A percentile compares a stretch with the other conserved stretches of the same genome.
These are phyloP conservation scores for Piaya cayana DNA, from an alignment of 2,113 vertebrate genomes.

Conservation along the genomic window DNA sequence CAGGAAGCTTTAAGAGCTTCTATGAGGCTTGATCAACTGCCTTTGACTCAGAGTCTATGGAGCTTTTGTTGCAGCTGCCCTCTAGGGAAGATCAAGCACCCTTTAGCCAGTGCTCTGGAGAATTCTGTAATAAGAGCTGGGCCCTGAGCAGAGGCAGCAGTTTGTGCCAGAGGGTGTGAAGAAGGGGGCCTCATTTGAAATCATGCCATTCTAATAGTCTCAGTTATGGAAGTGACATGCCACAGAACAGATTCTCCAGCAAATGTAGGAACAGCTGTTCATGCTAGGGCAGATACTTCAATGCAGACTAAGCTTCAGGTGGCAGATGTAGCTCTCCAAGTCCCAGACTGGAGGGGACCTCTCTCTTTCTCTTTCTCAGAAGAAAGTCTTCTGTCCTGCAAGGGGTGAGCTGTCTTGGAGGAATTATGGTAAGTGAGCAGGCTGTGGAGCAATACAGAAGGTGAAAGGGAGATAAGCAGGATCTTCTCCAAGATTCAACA, in stretches of 20 bases:
- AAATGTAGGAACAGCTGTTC: not conserved
- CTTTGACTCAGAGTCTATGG: not conserved
- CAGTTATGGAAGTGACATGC: accelerated
- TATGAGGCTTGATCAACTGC: not conserved
- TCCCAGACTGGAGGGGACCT: not conserved
- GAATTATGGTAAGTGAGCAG: not conserved
- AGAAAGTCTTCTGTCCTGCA: not conserved
- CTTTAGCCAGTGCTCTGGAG: not conserved
- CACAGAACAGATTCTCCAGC: not conserved
- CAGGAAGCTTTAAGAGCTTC: not conserved
- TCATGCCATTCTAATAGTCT: not conserved
- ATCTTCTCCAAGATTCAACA: not conserved
- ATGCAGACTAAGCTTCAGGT: not conserved
- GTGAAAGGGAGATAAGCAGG: not conserved
- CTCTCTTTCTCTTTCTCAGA: no score
- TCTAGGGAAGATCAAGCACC: not conserved
- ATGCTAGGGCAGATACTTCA: not conserved
- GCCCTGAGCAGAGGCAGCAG: not conserved
- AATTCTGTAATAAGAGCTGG: not conserved
- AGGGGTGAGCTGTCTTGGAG: not conserved
- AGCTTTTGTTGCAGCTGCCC: not conserved
- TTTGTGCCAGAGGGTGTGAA: not conserved
- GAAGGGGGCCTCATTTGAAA: not conserved
- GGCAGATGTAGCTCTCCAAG: not conserved
- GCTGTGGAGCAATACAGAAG: not conserved